Evolutionary conservation across 2,888 invertebrate genomes (phyloP), one percentile per base, ranked within the genome.

Genomic region (Sminthurinus aureus): DNA sequence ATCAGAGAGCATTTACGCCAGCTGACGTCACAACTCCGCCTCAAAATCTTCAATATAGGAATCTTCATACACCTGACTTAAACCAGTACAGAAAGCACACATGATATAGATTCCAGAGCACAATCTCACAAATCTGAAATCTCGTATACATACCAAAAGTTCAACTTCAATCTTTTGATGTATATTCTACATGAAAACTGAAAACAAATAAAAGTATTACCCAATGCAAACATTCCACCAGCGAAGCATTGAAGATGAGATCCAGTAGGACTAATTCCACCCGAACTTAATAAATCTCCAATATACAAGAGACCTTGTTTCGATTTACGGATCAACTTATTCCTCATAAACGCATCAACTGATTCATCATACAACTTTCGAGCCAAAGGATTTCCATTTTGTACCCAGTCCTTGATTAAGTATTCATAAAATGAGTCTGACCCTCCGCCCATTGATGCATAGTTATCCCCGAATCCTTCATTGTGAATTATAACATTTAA

Each of bases 181-280:
- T n/a, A n/a, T n/a, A n/a, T n/a, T n/a, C n/a, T n/a, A n/a, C n/a
- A n/a, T n/a, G n/a, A n/a, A n/a, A n/a, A n/a, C 0, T 58, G 58
- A 6, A 58, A 15, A 58, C 18, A 58, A 13, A 58, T 58, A 58
- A 15, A 58, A 18, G 2, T 85, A 64, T 86, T 86, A 52, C 88
- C 88, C 51, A 87, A 82, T 2, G 88, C 88, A 83, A 88, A 87
- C 86, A 88, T 87, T 22, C 87, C 87, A 52, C 87, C 97, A 86
- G 96, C 94, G 90, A 99, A 99, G 90, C 99, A 99, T 0, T 96
- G 97, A 83, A 99, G 92, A 91, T 99, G 99, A 90, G 98, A 71
- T 52, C 26, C 69, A 6, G 52, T 52, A 3, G 67, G 22, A 80
- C 38, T 22, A n/a, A 71, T 15, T 24, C 6, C 6, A 1, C 22